These are phyloP conservation scores for Chaetops frenatus DNA, from an alignment of 2,113 vertebrate genomes.

Conservation along the genomic window DNA sequence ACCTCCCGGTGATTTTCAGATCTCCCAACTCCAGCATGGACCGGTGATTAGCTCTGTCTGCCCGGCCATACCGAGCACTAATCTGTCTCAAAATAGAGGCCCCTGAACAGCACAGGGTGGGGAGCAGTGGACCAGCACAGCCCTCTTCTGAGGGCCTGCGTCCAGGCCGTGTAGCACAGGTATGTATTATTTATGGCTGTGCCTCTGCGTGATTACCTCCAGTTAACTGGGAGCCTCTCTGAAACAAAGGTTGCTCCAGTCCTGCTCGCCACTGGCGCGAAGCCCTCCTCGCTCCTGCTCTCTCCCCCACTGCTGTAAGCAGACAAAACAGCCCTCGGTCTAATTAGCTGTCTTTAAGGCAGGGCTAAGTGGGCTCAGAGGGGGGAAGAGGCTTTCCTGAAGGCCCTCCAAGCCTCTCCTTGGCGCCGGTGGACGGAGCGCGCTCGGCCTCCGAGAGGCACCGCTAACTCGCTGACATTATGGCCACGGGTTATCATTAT, in stretches of 20 bases:
- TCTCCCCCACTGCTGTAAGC: background rate
- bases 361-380: conserved; percentile 60
- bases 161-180: background rate
- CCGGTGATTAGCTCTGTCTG: background rate
- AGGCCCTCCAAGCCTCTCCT: conserved; percentile 54
- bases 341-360: conserved; percentile 69
- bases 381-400: conserved; percentile 39
- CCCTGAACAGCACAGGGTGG: fast-evolving
- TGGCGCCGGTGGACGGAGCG: background rate
- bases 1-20: background rate
- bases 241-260: conserved; percentile 27
- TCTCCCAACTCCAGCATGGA: background rate
- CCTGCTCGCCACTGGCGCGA: background rate
- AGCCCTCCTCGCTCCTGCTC: background rate
- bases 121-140: background rate
- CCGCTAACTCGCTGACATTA: conserved; percentile 78
- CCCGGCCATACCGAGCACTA: background rate
- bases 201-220: conserved; percentile 9
- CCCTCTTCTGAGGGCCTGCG: background rate
- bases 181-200: conserved; percentile 18
- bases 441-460: conserved; percentile 71
- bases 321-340: conserved; percentile 16
- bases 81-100: background rate
- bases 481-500: conserved; percentile 96
- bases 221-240: conserved; percentile 31